Percentiles rank a stretch among this genome's conserved stretches.
Evolutionary conservation across 2,888 invertebrate species (phyloP).

Genomic region (Chymomyza fuscimana): DNA sequence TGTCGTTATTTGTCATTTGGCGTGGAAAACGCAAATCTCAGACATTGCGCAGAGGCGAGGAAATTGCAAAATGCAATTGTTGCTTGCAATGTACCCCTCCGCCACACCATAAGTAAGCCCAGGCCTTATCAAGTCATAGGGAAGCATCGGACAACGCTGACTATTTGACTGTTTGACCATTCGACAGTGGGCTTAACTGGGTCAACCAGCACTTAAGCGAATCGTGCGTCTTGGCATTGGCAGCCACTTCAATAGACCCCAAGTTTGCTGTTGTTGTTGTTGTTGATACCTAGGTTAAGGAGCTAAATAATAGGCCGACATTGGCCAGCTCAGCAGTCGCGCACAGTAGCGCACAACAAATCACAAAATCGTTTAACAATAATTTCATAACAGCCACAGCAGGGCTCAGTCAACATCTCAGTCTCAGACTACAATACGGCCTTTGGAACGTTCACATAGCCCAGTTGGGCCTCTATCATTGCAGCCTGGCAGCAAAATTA

Average conservation of each 20-base stretch:
- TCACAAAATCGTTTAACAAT: slow-evolving; percentile 76
- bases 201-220: slow-evolving; percentile 71
- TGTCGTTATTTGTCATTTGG: slow-evolving; percentile 62
- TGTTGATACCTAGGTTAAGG: slow-evolving; percentile 47
- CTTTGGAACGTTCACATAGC: slow-evolving; percentile 38
- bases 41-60: slow-evolving; percentile 27
- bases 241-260: slow-evolving; percentile 54
- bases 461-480: slow-evolving; percentile 36
- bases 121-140: not conserved
- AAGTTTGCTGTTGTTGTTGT: not conserved
- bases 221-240: slow-evolving; percentile 71
- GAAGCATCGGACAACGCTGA: not conserved
- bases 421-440: not conserved
- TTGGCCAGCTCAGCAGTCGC: slow-evolving; percentile 31
- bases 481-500: slow-evolving; percentile 71
- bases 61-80: slow-evolving; percentile 15
- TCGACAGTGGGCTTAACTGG: slow-evolving; percentile 53
- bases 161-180: not conserved
- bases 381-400: slow-evolving; percentile 65
- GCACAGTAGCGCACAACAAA: slow-evolving; percentile 70
- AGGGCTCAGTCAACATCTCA: slow-evolving; percentile 15
- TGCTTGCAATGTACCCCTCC: not conserved
- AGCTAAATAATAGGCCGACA: slow-evolving; percentile 46
- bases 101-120: slow-evolving; percentile 36
- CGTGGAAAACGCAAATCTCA: slow-evolving; percentile 68